Base-by-base conservation (phyloP, 2,797 vertebrate genomes). In the Sebastes diploproa region DNA sequence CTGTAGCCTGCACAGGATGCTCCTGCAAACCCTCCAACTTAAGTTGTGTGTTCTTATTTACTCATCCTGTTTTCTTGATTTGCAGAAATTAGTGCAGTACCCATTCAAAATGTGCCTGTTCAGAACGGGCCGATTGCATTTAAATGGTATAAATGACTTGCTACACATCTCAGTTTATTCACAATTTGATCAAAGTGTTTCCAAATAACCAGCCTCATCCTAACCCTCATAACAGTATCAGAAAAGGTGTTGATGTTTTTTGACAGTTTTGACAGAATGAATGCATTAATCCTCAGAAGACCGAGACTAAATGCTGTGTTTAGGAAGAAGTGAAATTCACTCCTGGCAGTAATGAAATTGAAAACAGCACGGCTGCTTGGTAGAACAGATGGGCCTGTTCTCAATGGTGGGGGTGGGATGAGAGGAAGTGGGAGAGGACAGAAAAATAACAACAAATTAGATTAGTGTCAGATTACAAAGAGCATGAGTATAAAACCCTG, bases 381-480 rank as follows among this genome's bases (percentile, higher is more conserved):
- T 56, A 5, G 66, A 85, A 74, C 89, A 91, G 89, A 90, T 88
- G 86, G 81, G 22, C 72, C 36, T 79, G 78, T 88, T 82, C 62
- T 84, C 22, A 2, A 10, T 66, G 55, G 59, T 38, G 52, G 38
- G n/a, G n/a, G 22, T 32, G 54, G 66, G 54, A 29, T 7, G 50
- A 25, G 34, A 18, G 42, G 42, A 75, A 63, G 58, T 65, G 55
- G 4, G 32, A 42, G 8, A 73, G n/a, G 42, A 75, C 16, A n/a
- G 52, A 69, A 59, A 75, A 79, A 72, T 61, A 72, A 75, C 64
- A 80, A 46, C 55, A 68, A 46, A 58, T 58, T 18, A 22, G 25
- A 75, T 68, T 42, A 23, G 36, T 64, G 56, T 78, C 56, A 50
- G 27, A 62, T 69, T 73, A 67, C 7, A 36, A 67, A 63, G n/a